Percentiles rank a stretch among this genome's conserved stretches.
These are phyloP conservation scores for Cephalopholis sonnerati DNA, from an alignment of 2,113 vertebrate genomes.

Conservation along the genomic window DNA sequence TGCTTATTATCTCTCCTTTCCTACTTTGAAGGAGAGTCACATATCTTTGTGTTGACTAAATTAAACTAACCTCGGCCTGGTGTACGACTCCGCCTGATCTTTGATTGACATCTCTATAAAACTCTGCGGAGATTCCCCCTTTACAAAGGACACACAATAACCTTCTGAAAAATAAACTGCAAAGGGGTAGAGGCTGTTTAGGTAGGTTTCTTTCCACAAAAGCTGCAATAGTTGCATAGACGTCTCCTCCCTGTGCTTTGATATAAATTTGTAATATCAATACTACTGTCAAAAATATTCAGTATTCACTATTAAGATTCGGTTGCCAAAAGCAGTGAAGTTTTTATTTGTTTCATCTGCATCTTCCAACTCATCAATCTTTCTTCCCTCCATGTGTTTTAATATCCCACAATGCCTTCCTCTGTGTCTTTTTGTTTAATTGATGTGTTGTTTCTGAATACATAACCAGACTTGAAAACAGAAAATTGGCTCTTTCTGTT, in stretches of 20 bases:
- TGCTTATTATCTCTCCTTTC: slow-evolving; percentile 30
- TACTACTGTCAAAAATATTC: slow-evolving; percentile 43
- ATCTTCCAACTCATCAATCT: slow-evolving; percentile 13
- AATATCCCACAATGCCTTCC: slow-evolving; percentile 33
- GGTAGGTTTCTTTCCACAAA: slow-evolving; percentile 28
- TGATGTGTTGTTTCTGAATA: slow-evolving; percentile 48
- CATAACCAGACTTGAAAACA: slow-evolving; percentile 38
- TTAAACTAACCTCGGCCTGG: slow-evolving; percentile 40
- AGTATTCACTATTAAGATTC: slow-evolving; percentile 36
- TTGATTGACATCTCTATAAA: slow-evolving; percentile 61
- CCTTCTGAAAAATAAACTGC: slow-evolving; percentile 22
- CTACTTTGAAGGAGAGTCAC: slow-evolving; percentile 46
- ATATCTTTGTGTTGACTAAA: slow-evolving; percentile 56
- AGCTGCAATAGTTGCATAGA: slow-evolving; percentile 41
- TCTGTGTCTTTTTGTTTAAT: slow-evolving; percentile 47
- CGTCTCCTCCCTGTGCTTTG: slow-evolving; percentile 31
- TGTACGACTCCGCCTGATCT: slow-evolving; percentile 36
- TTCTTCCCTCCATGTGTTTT: slow-evolving; percentile 31
- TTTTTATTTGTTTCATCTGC: slow-evolving; percentile 47
- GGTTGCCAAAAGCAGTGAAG: slow-evolving; percentile 31
- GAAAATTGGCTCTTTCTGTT: slow-evolving; percentile 33
- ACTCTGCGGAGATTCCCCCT: slow-evolving; percentile 20
- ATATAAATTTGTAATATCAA: slow-evolving; percentile 51
- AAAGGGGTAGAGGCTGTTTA: slow-evolving; percentile 11
- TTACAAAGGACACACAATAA: slow-evolving; percentile 48